Evolutionary conservation across 2,113 vertebrate genomes (phyloP), one percentile per base, ranked within the genome.

Genomic region (Trogon melanurus): DNA sequence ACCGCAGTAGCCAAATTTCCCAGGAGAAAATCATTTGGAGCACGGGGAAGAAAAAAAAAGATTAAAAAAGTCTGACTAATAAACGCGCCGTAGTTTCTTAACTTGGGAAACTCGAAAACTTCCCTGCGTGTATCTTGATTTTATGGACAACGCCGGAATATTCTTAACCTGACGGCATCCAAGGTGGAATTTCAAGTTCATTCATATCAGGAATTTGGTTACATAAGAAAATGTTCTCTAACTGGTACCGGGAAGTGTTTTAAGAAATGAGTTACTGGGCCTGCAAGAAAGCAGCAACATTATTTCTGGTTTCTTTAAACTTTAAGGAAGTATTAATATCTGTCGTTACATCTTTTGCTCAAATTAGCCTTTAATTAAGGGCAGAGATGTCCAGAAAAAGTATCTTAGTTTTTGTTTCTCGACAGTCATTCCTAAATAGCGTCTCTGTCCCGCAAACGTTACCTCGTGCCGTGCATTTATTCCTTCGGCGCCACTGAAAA

Each of bases 381-480:
- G 27, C 13, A 79, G 62, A 44, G 53, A 83, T n/a, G n/a, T 11
- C 15, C 8, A 60, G 36, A 27, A 62, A 58, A 65, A 25, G 5
- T 5, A 21, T 14, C 44, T 32, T 25, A 8, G 16, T 3, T 36
- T 48, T 64, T 54, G 14, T 66, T 90, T 71, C 51, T n/a, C 62
- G 44, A 65, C 19, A 64, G 10, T 6, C 62, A 58, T 45, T 74
- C 20, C 44, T 76, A 26, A 65, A 9, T 4, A 22, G 5, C 27
- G 47, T 11, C 50, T 48, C 25, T 16, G 34, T 18, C 30, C 47
- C 32, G 13, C 16, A 60, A 85, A n/a, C 0, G 0, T 32, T 7
- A 32, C 81, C n/a, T 47, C 32, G 22, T 19, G 20, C 0, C 0
- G 21, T 9, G 14, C 0, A 2, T 8, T 58, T 6, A 19, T 14